Evolutionary conservation across 2,113 vertebrate genomes (phyloP).

Genomic region (Stercorarius parasiticus): DNA sequence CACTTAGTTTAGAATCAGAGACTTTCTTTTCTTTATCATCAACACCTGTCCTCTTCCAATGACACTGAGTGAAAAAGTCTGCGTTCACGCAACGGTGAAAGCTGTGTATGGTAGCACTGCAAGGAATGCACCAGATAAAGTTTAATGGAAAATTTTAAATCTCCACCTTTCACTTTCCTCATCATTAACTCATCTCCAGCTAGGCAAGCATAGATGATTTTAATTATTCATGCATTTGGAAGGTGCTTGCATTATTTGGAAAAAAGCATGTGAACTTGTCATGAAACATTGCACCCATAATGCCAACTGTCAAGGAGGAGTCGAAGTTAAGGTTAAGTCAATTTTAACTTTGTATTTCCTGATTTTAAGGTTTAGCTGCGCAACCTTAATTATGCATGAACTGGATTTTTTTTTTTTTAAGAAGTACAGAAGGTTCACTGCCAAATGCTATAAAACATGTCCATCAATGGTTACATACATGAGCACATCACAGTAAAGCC

Average conservation of each 20-base stretch:
- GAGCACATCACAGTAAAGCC: slow-evolving; percentile 8
- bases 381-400: slow-evolving; percentile 28
- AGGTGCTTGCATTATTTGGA: slow-evolving; percentile 37
- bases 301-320: slow-evolving; percentile 13
- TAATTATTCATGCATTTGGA: slow-evolving; percentile 33
- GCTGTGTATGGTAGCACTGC: background rate
- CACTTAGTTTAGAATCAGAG: background rate
- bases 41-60: background rate
- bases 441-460: slow-evolving; percentile 55
- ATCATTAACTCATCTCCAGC: slow-evolving; percentile 2
- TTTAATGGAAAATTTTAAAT: background rate
- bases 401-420: background rate
- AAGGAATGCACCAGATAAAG: background rate
- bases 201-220: slow-evolving; percentile 1
- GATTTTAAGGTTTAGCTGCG: slow-evolving; percentile 14
- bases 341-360: slow-evolving; percentile 8
- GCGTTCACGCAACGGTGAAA: accelerated
- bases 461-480: slow-evolving; percentile 14
- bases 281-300: slow-evolving; percentile 28
- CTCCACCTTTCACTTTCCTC: background rate
- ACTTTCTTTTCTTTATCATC: background rate
- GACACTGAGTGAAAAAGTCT: background rate
- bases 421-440: slow-evolving; percentile 22
- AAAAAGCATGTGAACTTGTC: slow-evolving; percentile 32
- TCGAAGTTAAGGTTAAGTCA: slow-evolving; percentile 47